These are phyloP conservation scores for Alviniconcha strummeri DNA, from an alignment of 2,888 invertebrate species.

Conservation along the genomic window DNA sequence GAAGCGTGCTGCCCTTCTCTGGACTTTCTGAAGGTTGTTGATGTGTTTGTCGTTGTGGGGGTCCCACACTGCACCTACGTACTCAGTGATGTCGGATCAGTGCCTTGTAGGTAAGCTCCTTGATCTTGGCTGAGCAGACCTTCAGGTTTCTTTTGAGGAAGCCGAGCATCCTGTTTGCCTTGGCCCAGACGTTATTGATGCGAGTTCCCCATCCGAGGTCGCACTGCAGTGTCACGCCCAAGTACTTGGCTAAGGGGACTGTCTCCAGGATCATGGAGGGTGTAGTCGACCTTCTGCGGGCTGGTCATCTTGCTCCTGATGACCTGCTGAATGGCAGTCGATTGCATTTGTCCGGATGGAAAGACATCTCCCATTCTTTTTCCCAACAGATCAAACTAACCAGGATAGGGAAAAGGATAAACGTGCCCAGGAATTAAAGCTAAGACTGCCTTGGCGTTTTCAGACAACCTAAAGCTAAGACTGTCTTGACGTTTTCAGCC, in stretches of 20 bases:
- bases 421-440: no score
- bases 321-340: background rate
- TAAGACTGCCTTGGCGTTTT: no score
- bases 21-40: background rate
- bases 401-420: no score
- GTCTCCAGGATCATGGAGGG: background rate
- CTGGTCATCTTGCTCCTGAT: no score
- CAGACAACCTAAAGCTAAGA: no score
- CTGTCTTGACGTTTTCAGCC: no score
- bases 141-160: slow-evolving; percentile 4
- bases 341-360: background rate
- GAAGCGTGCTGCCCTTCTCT: no score
- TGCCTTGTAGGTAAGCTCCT: background rate
- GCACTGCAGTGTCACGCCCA: background rate
- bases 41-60: background rate
- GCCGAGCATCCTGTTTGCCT: background rate
- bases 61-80: background rate
- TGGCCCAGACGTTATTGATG: background rate
- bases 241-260: background rate
- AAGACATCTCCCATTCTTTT: no score
- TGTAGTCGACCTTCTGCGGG: background rate
- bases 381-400: no score
- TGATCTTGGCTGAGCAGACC: background rate
- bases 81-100: background rate
- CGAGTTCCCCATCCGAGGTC: background rate